Evolutionary conservation across 1,140 invertebrate genomes (phyloP).

Genomic region (Diploscapter pachys): DNA sequence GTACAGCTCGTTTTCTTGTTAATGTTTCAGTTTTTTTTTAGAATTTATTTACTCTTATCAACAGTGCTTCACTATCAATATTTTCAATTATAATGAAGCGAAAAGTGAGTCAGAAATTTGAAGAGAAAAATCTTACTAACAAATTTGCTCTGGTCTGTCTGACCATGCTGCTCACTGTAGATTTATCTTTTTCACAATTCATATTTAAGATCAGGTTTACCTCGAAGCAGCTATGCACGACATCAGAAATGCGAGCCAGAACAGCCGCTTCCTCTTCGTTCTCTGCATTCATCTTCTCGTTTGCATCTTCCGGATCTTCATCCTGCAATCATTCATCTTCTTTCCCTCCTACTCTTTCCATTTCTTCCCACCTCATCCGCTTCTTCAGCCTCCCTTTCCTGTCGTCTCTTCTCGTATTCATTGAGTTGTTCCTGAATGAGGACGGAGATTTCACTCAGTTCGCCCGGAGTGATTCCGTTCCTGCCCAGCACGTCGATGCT

Average conservation of each 20-base stretch:
- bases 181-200: too few relatives aligned
- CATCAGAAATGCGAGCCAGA: slow-evolving; percentile 55
- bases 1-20: too few relatives aligned
- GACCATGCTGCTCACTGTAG: too few relatives aligned
- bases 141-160: too few relatives aligned
- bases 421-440: slow-evolving; percentile 86
- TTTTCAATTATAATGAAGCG: too few relatives aligned
- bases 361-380: slow-evolving; percentile 2
- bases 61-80: too few relatives aligned
- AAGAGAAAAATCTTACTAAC: too few relatives aligned
- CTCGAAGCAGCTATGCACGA: slow-evolving; percentile 55
- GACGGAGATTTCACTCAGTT: slow-evolving; percentile 94
- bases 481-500: slow-evolving; percentile 83
- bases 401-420: slow-evolving; percentile 68
- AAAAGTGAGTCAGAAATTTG: too few relatives aligned
- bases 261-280: slow-evolving; percentile 51
- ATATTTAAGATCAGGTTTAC: slow-evolving; percentile 8
- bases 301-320: slow-evolving; percentile 46
- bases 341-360: too few relatives aligned
- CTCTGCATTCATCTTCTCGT: slow-evolving; percentile 50
- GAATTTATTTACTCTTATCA: too few relatives aligned
- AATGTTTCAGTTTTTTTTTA: too few relatives aligned
- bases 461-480: slow-evolving; percentile 79
- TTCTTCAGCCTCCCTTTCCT: slow-evolving; percentile 28
- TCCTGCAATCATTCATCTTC: slow-evolving; percentile 20